Percentiles rank a stretch among this genome's conserved stretches.
phyloP scores from a whole-genome alignment of 2,888 invertebrate species.

The Drosophila mettleri region DNA sequence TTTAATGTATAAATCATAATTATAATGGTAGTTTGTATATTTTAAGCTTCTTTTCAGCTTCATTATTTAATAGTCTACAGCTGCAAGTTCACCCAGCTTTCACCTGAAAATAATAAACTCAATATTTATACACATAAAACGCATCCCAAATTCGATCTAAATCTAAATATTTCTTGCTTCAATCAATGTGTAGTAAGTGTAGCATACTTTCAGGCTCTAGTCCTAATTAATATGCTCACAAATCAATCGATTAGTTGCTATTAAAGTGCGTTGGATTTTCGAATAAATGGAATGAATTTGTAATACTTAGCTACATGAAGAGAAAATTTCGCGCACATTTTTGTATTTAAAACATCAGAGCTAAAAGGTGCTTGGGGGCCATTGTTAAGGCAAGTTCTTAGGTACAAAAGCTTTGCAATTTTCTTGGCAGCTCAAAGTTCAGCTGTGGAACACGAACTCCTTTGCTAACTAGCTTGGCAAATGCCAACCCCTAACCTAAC shows the following conservation, averaged over 20 bases:
- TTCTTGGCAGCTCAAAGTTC: conserved; percentile 74
- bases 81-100: too few species aligned
- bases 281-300: conserved; percentile 27
- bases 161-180: neutral
- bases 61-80: too few species aligned
- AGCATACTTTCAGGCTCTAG: neutral
- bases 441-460: conserved; percentile 68
- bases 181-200: neutral
- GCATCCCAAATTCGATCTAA: too few species aligned
- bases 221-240: neutral
- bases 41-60: too few species aligned
- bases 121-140: neutral
- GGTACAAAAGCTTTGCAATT: conserved; percentile 70
- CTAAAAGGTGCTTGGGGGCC: conserved; percentile 43
- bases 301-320: conserved; percentile 1
- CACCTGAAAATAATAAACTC: too few species aligned
- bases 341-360: conserved; percentile 11
- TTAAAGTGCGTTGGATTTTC: conserved; percentile 22
- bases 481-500: conserved; percentile 28
- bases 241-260: conserved; percentile 35
- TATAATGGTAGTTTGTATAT: too few species aligned
- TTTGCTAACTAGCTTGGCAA: conserved; percentile 70
- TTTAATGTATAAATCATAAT: too few species aligned
- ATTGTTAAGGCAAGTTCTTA: conserved; percentile 66
- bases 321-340: conserved; percentile 1